Percentiles rank a stretch among this genome's conserved stretches.
Evolutionary conservation across 30 jellyfish, hydroid and myxozoan species (phyloP).

Genomic region (Pseudorhiza aurosa): DNA sequence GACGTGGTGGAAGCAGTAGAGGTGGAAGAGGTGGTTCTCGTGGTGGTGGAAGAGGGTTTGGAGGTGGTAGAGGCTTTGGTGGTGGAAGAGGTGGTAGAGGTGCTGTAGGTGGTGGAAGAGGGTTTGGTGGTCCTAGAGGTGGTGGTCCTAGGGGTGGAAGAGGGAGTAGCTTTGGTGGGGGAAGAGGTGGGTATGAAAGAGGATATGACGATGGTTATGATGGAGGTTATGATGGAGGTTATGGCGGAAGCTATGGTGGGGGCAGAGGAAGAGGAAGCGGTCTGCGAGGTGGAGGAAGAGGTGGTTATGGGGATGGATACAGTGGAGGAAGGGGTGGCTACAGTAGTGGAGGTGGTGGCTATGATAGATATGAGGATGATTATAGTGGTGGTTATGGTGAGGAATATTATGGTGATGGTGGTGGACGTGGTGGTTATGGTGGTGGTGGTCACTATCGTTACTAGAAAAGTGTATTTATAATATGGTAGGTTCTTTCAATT

Average conservation of each 20-base stretch:
- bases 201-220: conserved; percentile 72
- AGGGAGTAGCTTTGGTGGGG: conserved; percentile 72
- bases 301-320: conserved; percentile 11
- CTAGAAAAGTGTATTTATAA: neutral
- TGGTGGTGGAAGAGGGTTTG: conserved; percentile 55
- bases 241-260: conserved; percentile 50
- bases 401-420: conserved; percentile 46
- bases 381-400: conserved; percentile 45
- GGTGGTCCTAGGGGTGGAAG: conserved; percentile 71
- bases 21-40: conserved; percentile 59
- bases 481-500: conserved; percentile 28
- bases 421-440: conserved; percentile 39
- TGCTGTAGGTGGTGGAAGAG: conserved; percentile 42
- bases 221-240: conserved; percentile 61
- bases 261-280: conserved; percentile 61
- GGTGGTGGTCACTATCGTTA: conserved; percentile 34
- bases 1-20: conserved; percentile 53
- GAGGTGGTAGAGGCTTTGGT: conserved; percentile 60
- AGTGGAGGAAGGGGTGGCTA: conserved; percentile 51
- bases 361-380: conserved; percentile 43
- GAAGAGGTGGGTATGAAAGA: conserved; percentile 61
- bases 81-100: conserved; percentile 68
- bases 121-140: conserved; percentile 76
- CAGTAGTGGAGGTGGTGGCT: conserved; percentile 19
- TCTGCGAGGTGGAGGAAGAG: conserved; percentile 14